phyloP scores from a whole-genome alignment of 1,140 invertebrate species.

The Phymastichus coffea region DNA sequence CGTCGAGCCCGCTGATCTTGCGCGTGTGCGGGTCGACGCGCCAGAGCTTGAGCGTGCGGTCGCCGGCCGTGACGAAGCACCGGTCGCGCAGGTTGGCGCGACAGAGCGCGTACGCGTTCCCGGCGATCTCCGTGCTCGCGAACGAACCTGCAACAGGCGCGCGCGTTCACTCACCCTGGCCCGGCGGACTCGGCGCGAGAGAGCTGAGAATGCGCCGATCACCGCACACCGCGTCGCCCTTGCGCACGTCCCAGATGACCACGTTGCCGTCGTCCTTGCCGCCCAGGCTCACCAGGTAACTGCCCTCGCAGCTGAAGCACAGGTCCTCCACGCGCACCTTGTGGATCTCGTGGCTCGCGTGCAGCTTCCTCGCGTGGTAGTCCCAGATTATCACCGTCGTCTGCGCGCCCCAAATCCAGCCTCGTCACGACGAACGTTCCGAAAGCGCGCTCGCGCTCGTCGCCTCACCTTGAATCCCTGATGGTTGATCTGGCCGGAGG shows the following conservation, averaged over 20 bases:
- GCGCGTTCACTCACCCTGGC: too few species aligned
- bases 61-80: constrained; percentile 72
- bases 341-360: constrained; percentile 76
- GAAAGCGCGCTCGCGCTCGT: too few species aligned
- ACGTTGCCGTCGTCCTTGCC: constrained; percentile 85
- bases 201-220: too few species aligned
- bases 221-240: constrained; percentile 67
- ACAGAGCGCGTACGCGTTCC: constrained; percentile 63
- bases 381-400: constrained; percentile 86
- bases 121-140: constrained; percentile 67
- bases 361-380: constrained; percentile 64
- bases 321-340: constrained; percentile 82
- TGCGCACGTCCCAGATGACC: constrained; percentile 71
- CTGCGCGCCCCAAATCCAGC: too few species aligned
- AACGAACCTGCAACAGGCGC: constrained; percentile 52
- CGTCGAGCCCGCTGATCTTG: constrained; percentile 69
- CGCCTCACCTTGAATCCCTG: constrained; percentile 84
- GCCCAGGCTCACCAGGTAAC: constrained; percentile 81
- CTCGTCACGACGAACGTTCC: too few species aligned
- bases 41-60: constrained; percentile 75
- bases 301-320: constrained; percentile 77
- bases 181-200: not conserved
- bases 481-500: constrained; percentile 86
- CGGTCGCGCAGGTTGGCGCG: constrained; percentile 59
- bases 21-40: constrained; percentile 69